Percentiles rank a stretch among this genome's conserved stretches.
These are phyloP conservation scores for Heliconius melpomene DNA, from an alignment of 1,140 invertebrate species.

Conservation along the genomic window DNA sequence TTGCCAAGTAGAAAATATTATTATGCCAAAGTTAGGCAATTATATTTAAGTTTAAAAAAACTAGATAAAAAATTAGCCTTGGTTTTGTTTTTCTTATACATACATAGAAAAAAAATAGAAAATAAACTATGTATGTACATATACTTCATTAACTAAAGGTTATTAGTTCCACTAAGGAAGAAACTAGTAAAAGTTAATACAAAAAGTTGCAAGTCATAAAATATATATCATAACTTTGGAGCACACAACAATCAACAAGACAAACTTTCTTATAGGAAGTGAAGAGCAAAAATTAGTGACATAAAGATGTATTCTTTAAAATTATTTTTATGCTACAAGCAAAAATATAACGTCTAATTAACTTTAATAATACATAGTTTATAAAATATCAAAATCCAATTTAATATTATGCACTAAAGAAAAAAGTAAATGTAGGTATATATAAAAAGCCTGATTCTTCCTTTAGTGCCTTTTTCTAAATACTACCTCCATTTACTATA, in stretches of 20 bases:
- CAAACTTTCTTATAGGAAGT: background rate
- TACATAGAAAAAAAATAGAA: no score
- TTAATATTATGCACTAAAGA: no score
- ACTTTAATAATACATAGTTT: background rate
- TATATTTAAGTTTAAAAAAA: background rate
- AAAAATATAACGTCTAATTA: background rate
- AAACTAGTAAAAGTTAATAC: background rate
- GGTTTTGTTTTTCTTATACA: background rate
- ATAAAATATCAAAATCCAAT: no score
- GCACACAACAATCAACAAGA: background rate
- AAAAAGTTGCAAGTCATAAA: background rate
- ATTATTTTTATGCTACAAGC: background rate
- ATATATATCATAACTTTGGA: background rate
- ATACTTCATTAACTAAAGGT: no score
- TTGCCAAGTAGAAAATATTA: constrained; percentile 5
- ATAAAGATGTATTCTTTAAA: background rate
- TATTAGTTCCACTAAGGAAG: background rate
- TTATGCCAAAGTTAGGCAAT: background rate
- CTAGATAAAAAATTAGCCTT: background rate
- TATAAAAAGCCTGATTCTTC: no score
- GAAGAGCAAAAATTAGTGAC: background rate
- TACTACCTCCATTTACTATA: no score
- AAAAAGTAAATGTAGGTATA: no score
- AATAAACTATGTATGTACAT: no score
- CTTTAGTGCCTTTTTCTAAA: no score